Percentiles rank a stretch among this genome's conserved stretches.
These are phyloP conservation scores for Lophura swinhoii DNA, from an alignment of 2,797 vertebrate genomes.

Conservation along the genomic window DNA sequence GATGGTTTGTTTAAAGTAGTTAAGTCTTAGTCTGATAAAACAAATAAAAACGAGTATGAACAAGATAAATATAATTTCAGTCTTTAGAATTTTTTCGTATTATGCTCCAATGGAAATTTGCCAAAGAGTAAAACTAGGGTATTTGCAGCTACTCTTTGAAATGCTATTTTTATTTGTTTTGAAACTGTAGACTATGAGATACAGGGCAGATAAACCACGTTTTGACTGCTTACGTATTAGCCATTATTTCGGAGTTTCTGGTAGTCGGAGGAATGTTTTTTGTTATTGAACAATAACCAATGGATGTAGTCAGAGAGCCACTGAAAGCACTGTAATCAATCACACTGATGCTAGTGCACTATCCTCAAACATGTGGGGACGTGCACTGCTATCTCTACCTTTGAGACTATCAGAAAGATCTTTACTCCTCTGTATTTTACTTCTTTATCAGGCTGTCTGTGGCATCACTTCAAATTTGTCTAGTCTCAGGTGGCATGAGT, in stretches of 20 bases:
- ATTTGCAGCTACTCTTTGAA: neutral
- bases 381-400: neutral
- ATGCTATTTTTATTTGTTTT: neutral
- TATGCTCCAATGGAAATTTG: neutral
- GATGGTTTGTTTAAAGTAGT: conserved; percentile 24
- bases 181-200: neutral
- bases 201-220: neutral
- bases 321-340: neutral
- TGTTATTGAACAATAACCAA: neutral
- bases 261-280: neutral
- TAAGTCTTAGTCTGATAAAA: neutral
- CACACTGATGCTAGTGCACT: neutral
- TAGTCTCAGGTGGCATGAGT: neutral
- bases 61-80: conserved; percentile 5
- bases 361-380: fast-evolving
- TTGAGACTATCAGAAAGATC: neutral
- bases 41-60: conserved; percentile 12
- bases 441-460: neutral
- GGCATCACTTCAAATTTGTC: neutral
- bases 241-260: neutral
- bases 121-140: neutral
- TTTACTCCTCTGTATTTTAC: fast-evolving
- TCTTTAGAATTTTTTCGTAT: neutral
- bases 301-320: neutral
- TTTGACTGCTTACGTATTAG: neutral